phyloP scores from a whole-genome alignment of 2,888 invertebrate genomes.

The Rambutsinella grinnellia region DNA sequence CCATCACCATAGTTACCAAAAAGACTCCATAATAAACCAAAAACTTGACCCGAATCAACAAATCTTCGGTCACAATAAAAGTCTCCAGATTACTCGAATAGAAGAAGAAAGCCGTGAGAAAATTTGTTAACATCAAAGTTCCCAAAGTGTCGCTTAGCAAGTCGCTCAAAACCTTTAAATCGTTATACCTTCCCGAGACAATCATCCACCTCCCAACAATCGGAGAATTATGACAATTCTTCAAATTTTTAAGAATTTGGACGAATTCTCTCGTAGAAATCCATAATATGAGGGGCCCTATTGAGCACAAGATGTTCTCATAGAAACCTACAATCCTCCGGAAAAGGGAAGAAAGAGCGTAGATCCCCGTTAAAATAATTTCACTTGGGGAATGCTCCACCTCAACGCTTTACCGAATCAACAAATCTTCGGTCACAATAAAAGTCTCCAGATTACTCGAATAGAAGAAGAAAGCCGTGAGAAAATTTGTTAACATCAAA shows the following conservation, averaged over 20 bases:
- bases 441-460: constrained; percentile 34
- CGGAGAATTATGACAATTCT: too few species aligned
- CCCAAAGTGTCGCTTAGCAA: constrained; percentile 24
- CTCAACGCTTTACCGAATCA: too few species aligned
- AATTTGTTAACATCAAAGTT: not conserved
- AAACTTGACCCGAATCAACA: constrained; percentile 13
- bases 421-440: constrained; percentile 3
- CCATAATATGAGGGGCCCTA: constrained; percentile 17
- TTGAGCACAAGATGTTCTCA: constrained; percentile 11
- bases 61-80: constrained; percentile 13
- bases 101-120: constrained; percentile 29
- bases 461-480: constrained; percentile 35
- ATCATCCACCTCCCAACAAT: not conserved
- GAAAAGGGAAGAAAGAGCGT: not conserved
- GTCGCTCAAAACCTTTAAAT: constrained; percentile 6
- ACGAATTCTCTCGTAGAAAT: constrained; percentile 24
- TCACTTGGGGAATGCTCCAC: too few species aligned
- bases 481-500: not conserved
- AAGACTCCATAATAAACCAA: constrained; percentile 19
- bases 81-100: constrained; percentile 37
- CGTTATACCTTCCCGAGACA: not conserved
- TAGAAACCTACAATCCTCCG: constrained; percentile 28
- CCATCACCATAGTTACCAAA: not conserved
- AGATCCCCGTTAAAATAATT: not conserved
- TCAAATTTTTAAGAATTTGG: not conserved